These are phyloP conservation scores for Zapus hudsonius DNA, from an alignment of 2,113 vertebrate genomes.

Conservation along the genomic window DNA sequence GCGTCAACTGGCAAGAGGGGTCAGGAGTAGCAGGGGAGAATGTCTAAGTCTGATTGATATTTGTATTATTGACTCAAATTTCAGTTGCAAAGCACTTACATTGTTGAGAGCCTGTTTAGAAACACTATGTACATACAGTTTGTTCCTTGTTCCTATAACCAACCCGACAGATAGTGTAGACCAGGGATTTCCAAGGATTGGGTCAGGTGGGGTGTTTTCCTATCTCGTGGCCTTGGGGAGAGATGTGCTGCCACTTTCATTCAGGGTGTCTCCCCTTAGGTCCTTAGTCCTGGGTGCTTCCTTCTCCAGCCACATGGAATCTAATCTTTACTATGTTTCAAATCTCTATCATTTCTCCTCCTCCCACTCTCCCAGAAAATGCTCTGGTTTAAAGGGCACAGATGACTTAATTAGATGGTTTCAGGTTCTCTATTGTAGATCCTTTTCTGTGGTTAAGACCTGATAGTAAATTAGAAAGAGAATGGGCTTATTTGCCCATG, in stretches of 20 bases:
- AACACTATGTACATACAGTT: not conserved
- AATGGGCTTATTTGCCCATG: not conserved
- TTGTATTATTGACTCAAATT: not conserved
- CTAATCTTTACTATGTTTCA: not conserved
- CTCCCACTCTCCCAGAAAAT: not conserved
- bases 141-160: not conserved
- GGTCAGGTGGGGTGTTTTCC: not conserved
- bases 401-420: not conserved
- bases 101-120: not conserved
- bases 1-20: no score
- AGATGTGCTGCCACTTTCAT: not conserved
- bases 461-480: not conserved
- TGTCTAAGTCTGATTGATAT: not conserved
- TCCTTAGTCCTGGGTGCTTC: not conserved
- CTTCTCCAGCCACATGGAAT: not conserved
- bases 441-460: not conserved
- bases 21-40: no score
- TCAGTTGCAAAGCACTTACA: not conserved
- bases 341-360: not conserved
- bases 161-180: not conserved
- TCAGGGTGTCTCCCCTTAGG: not conserved
- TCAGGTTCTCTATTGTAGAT: not conserved
- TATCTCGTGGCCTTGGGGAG: not conserved
- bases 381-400: not conserved
- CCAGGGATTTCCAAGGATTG: not conserved